These are phyloP conservation scores for Stomatorhinus ivindoensis DNA, from an alignment of 2,113 vertebrate species.

Conservation along the genomic window DNA sequence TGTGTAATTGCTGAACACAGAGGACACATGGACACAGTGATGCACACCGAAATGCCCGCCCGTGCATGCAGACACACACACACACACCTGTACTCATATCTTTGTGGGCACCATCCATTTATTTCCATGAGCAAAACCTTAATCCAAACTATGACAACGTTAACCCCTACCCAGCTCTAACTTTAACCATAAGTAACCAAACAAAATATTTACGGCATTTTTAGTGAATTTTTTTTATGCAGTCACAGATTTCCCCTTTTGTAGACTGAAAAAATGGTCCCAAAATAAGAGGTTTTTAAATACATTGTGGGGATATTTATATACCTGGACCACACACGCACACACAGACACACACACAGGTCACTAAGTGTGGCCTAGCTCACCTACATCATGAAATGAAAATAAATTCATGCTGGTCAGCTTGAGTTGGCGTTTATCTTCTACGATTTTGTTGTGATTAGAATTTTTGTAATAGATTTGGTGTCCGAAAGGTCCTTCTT, in stretches of 20 bases:
- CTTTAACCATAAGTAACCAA: too few species aligned
- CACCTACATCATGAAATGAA: not conserved
- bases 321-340: not conserved
- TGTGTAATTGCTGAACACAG: not conserved
- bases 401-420: not conserved
- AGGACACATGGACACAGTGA: not conserved
- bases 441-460: not conserved
- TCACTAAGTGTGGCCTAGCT: not conserved
- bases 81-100: not conserved
- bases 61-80: not conserved
- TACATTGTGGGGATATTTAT: too few species aligned
- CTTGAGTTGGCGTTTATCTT: not conserved
- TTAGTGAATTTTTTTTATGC: too few species aligned
- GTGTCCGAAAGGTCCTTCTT: not conserved
- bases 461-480: not conserved
- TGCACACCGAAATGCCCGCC: too few species aligned
- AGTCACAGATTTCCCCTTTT: too few species aligned
- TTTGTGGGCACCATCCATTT: too few species aligned
- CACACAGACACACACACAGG: not conserved
- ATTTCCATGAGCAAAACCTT: too few species aligned
- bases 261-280: too few species aligned
- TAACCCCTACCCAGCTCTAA: too few species aligned
- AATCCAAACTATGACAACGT: too few species aligned
- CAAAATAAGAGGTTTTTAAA: too few species aligned
- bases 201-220: too few species aligned